Evolutionary conservation across 2,797 vertebrate genomes (phyloP), one percentile per base, ranked within the genome.

Genomic region (Caiman crocodilus): DNA sequence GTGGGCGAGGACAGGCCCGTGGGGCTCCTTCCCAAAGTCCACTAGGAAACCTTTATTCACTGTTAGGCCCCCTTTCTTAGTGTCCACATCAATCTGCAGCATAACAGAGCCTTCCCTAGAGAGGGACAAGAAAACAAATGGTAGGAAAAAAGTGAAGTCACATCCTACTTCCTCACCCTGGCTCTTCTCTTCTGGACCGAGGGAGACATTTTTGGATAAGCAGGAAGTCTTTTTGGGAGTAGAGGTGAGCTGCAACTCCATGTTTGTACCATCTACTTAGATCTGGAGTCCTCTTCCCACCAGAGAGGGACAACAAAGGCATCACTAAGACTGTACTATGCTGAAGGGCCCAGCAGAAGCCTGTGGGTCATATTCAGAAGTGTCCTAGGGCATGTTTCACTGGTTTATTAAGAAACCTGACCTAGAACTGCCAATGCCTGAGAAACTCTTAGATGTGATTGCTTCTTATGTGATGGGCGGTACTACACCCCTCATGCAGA

Each of bases 1-100:
- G 0, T 99, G 98, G 90, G 99, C 99, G 28, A 99, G 97, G 23
- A 89, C 98, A 1, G 99, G 99, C n/a, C 99, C 99, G 0, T 96
- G 92, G 0, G 99, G 99, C 73, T 99, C 99, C 93, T 98, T 98
- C 13, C 99, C 99, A 17, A 99, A 99, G 94, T 99, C 99, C 93
- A 99, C 99, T 96, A 99, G 98, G 98, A 99, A 99, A 89, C 98
- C 91, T 79, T 98, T 93, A 26, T 99, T 99, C 61, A 99, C 75
- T 1, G 76, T 85, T 20, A 99, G 97, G 57, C 99, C 99, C 0
- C 99, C 99, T 0, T 94, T 96, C 3, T 92, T 94, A 0, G 98
- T 97, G 97, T 99, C 97, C 93, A 99, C 99, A 1, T 99, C 98
- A 1, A 99, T 95, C 97, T 99, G 99, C 97, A 99, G 97, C 98